Base-by-base conservation (phyloP, 2,888 invertebrate genomes). In the Rhyacophila evoluta region DNA sequence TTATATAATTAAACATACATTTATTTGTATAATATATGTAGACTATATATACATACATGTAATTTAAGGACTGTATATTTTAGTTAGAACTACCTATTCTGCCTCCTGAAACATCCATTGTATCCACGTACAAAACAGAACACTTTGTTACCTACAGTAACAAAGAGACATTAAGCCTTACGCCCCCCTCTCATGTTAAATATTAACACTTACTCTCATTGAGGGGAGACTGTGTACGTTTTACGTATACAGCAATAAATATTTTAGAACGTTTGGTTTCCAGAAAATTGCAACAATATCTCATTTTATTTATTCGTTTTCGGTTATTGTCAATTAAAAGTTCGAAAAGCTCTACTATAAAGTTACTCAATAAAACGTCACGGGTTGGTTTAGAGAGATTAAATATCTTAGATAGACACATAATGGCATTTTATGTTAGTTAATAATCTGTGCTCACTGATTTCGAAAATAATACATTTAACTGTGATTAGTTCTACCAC, bases 141-240 rank as follows among this genome's bases (percentile, higher is more conserved):
- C 75, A 75, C 75, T 75, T 75, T 75, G 75, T 75, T 75, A 75
- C 55, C 55, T 19, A 19, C 69, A 28, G 69, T 39, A 75, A 75
- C 70, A 70, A 75, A 75, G 69, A 70, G 75, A 75, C 75, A 75
- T 75, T 75, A 75, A 75, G 69, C 70, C 38, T 37, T 12, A 2
- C 55, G 19, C 8, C 55, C 10, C 15, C 55, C 55, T 19, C 55
- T 19, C 19, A 19, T 12, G 15, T 55, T 19, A 55, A 55, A 55
- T 55, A 55, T 55, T 55, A 55, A 55, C 55, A 55, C 25, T 55
- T 19, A 55, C 55, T 25, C 55, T 55, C 19, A 25, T 4, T 25
- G 55, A 33, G 29, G 29, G 29, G 25, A 55, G 25, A 19, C 6
- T 6, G 55, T 12, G 19, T 15, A 55, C 19, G 55, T 55, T 8